A percentile compares a stretch with the other conserved stretches of the same genome.
Conservation (phyloP, 1,140 invertebrate genomes). For the Saccostrea echinata region DNA sequence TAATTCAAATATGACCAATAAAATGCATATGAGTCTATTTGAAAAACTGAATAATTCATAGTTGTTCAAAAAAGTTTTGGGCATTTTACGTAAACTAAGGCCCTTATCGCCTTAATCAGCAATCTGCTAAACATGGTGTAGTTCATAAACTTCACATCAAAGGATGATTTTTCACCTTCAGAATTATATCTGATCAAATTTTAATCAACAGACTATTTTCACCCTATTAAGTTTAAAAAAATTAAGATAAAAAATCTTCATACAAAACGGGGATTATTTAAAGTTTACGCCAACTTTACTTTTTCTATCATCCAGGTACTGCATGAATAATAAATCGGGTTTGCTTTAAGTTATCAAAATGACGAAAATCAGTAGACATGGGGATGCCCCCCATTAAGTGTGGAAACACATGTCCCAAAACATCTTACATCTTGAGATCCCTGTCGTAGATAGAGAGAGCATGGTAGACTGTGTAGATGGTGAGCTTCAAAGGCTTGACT, state of each 20-base stretch:
- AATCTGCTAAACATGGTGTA: not conserved
- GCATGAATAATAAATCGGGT: conserved; percentile 17
- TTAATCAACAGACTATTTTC: not conserved
- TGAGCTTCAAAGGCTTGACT: not conserved
- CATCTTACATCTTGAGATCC: conserved; percentile 16
- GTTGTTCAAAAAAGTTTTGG: not conserved
- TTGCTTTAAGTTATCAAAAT: conserved; percentile 23
- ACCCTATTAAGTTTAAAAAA: not conserved
- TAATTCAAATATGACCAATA: not conserved
- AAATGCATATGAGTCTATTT: not conserved
- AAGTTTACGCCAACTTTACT: not conserved
- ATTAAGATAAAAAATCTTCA: not conserved
- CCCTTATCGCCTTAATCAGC: not conserved
- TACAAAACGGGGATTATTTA: not conserved
- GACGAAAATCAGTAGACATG: conserved; percentile 1
- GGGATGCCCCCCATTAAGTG: conserved; percentile 17
- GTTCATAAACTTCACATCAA: conserved; percentile 11
- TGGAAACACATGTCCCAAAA: conserved; percentile 31
- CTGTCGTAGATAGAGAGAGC: conserved; percentile 9
- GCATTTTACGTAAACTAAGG: not conserved
- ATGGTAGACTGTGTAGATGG: not conserved
- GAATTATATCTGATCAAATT: conserved; percentile 14
- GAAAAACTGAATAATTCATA: conserved; percentile 30
- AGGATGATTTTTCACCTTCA: not conserved
- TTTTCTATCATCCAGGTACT: not conserved